phyloP scores from a whole-genome alignment of 2,888 invertebrate genomes.

The Biston stratarius region DNA sequence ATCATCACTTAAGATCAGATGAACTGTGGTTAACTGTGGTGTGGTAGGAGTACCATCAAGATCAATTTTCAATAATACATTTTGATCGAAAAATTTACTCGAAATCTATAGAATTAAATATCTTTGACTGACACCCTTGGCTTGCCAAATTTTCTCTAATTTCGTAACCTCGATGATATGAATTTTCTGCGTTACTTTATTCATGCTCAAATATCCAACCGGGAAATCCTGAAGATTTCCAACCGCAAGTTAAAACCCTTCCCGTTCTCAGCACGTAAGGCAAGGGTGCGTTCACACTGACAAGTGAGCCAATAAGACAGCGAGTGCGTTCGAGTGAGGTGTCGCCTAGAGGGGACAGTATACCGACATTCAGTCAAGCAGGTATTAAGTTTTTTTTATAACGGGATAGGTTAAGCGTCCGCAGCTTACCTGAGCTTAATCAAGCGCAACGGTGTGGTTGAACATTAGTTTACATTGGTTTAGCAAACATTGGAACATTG shows the following conservation, averaged over 20 bases:
- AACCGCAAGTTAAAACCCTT: conserved; percentile 30
- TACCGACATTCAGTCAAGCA: conserved; percentile 5
- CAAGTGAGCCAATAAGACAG: conserved; percentile 62
- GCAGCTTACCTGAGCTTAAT: too few relatives aligned
- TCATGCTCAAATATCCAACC: conserved; percentile 15
- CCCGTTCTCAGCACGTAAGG: conserved; percentile 29
- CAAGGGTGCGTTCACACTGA: conserved; percentile 50
- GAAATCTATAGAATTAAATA: neutral
- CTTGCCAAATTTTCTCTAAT: conserved; percentile 5
- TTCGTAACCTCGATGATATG: conserved; percentile 14
- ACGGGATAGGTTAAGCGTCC: neutral
- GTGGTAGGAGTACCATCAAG: too few relatives aligned
- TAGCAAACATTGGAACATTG: too few relatives aligned
- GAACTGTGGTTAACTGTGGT: too few relatives aligned
- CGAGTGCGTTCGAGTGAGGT: conserved; percentile 48
- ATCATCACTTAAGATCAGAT: too few relatives aligned
- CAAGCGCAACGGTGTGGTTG: too few relatives aligned
- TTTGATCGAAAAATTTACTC: too few relatives aligned
- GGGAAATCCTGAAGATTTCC: conserved; percentile 28
- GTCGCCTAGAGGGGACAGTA: conserved; percentile 31
- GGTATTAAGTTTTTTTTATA: neutral
- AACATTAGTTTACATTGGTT: too few relatives aligned
- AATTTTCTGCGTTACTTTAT: conserved; percentile 20
- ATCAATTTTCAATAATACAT: too few relatives aligned
- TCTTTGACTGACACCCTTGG: neutral